A percentile compares a stretch with the other conserved stretches of the same genome.
Evolutionary conservation across 2,797 vertebrate species (phyloP).

Genomic region (Emys orbicularis): DNA sequence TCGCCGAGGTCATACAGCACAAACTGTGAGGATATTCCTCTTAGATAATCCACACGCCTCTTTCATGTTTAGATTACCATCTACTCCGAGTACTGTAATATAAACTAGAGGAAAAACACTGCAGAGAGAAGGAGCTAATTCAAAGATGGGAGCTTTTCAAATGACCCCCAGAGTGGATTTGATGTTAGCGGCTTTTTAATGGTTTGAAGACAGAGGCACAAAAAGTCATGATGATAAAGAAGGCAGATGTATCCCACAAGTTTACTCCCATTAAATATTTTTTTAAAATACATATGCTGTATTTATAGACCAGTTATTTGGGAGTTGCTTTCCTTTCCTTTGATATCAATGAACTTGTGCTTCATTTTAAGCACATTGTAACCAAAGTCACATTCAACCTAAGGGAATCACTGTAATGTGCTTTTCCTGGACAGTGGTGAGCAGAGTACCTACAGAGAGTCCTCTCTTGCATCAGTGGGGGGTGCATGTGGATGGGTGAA

Average conservation of each 20-base stretch:
- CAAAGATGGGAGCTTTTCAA: constrained; percentile 20
- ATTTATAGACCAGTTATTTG: constrained; percentile 64
- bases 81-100: background rate
- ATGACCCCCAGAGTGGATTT: background rate
- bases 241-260: background rate
- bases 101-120: background rate
- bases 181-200: constrained; percentile 23
- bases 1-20: background rate
- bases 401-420: background rate
- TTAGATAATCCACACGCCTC: background rate
- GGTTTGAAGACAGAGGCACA: constrained; percentile 27
- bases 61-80: background rate
- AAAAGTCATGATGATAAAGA: constrained; percentile 54
- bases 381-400: constrained; percentile 53
- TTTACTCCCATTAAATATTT: constrained; percentile 59
- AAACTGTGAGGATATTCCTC: background rate
- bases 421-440: background rate
- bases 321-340: constrained; percentile 55
- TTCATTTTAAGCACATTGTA: constrained; percentile 54
- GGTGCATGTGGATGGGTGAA: too few relatives aligned
- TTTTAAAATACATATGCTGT: constrained; percentile 69
- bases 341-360: constrained; percentile 56
- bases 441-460: background rate
- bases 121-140: background rate
- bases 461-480: background rate